phyloP scores from a whole-genome alignment of 2,113 vertebrate genomes.

The Eurypyga helias region DNA sequence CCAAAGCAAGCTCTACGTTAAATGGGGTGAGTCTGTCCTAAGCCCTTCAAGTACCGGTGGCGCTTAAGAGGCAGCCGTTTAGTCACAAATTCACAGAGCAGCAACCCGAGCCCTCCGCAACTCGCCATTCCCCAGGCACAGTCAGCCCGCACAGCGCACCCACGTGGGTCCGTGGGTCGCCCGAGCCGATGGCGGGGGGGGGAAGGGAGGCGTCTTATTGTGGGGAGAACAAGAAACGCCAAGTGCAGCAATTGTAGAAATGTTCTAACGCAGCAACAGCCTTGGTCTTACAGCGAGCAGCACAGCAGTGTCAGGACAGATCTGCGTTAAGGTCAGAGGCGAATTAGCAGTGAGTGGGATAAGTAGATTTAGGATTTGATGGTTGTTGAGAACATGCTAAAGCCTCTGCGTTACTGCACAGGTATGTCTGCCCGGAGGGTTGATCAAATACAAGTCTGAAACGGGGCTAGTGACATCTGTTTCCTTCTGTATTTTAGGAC shows the following conservation, averaged over 20 bases:
- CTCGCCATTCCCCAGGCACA: background rate
- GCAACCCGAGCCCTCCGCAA: background rate
- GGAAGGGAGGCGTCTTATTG: too few relatives aligned
- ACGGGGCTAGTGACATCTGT: background rate
- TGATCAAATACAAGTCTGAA: background rate
- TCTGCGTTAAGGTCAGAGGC: background rate
- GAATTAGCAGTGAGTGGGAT: rapidly evolving
- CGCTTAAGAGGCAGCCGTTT: background rate
- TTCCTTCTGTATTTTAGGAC: constrained; percentile 79
- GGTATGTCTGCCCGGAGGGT: background rate
- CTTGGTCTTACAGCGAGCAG: background rate
- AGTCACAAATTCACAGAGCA: rapidly evolving
- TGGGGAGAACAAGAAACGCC: too few relatives aligned
- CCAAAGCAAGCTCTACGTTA: constrained; percentile 92
- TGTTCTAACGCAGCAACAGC: background rate
- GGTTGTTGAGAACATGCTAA: background rate
- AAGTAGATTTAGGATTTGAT: background rate
- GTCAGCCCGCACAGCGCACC: rapidly evolving
- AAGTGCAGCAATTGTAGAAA: background rate
- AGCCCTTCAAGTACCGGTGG: rapidly evolving
- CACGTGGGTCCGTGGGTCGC: background rate
- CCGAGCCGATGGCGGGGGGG: background rate
- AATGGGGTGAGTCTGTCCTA: constrained; percentile 86
- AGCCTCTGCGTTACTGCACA: background rate
- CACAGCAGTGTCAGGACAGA: background rate